Conservation (phyloP, 2,888 invertebrate genomes). For the Philopedon plagiatum region DNA sequence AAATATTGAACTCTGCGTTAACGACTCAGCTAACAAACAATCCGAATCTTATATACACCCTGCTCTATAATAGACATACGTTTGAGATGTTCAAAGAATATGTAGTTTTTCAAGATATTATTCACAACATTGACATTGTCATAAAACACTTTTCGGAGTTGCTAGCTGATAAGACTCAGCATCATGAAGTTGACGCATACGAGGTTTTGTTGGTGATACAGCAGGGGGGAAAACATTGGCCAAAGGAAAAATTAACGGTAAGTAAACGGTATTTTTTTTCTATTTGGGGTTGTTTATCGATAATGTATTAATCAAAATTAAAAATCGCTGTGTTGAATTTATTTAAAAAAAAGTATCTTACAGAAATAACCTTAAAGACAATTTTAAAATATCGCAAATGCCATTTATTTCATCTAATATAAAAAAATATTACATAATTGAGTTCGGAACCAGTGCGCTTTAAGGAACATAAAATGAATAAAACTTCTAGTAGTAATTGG, state of each 20-base stretch:
- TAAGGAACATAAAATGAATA: no score
- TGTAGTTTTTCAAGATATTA: constrained; percentile 91
- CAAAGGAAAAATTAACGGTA: constrained; percentile 93
- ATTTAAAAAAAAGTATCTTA: no score
- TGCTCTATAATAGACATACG: constrained; percentile 92
- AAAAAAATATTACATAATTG: no score
- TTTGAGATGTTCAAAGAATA: constrained; percentile 91
- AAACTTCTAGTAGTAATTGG: no score
- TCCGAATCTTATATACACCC: constrained; percentile 94
- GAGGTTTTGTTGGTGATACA: constrained; percentile 92
- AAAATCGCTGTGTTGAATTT: no score
- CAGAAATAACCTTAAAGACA: no score
- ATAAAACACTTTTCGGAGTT: constrained; percentile 79
- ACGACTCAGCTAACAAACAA: constrained; percentile 89
- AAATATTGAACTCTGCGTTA: constrained; percentile 96
- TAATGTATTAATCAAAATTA: no score
- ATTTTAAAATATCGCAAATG: no score
- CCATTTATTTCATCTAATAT: no score
- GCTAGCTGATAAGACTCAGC: constrained; percentile 73
- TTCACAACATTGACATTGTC: constrained; percentile 95
- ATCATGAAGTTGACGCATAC: constrained; percentile 83
- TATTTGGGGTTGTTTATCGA: no score
- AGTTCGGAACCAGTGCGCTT: no score
- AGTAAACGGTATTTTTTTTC: constrained; percentile 49
- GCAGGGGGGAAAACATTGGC: constrained; percentile 94